Evolutionary conservation across 2,113 vertebrate genomes (phyloP).

Genomic region (Leptocoma aspasia): DNA sequence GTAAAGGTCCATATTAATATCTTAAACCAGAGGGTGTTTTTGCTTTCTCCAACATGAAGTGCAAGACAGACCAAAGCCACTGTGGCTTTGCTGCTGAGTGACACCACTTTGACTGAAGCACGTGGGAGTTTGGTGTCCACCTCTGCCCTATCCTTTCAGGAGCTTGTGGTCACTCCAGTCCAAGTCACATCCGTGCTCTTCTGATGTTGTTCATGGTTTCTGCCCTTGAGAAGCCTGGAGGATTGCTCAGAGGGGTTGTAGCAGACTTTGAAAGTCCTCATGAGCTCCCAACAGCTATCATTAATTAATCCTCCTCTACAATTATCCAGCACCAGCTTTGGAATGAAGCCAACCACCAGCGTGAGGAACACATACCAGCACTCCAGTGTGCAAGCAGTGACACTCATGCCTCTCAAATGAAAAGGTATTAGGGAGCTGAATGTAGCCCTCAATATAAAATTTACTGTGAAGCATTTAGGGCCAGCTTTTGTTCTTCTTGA

Average conservation of each 20-base stretch:
- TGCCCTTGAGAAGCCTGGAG: neutral
- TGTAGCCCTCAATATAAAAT: neutral
- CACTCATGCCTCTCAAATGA: neutral
- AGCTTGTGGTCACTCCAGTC: neutral
- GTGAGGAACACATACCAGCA: neutral
- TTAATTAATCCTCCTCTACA: neutral
- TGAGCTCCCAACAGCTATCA: neutral
- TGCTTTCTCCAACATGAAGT: neutral
- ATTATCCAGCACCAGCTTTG: neutral
- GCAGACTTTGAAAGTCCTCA: neutral
- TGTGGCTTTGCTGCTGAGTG: neutral
- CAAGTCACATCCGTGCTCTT: neutral
- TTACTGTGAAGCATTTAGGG: neutral
- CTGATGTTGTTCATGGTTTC: neutral
- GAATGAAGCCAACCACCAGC: neutral
- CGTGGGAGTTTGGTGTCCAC: rapidly evolving
- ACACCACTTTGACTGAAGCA: rapidly evolving
- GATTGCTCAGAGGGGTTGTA: neutral
- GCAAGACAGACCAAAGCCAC: rapidly evolving
- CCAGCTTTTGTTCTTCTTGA: neutral
- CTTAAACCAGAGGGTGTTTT: neutral
- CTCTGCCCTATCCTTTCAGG: neutral
- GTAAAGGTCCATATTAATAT: neutral
- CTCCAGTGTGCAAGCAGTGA: neutral
- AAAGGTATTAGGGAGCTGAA: neutral